Evolutionary conservation across 2,888 invertebrate genomes (phyloP), one percentile per base, ranked within the genome.

Genomic region (Polyommatus iphigenia): DNA sequence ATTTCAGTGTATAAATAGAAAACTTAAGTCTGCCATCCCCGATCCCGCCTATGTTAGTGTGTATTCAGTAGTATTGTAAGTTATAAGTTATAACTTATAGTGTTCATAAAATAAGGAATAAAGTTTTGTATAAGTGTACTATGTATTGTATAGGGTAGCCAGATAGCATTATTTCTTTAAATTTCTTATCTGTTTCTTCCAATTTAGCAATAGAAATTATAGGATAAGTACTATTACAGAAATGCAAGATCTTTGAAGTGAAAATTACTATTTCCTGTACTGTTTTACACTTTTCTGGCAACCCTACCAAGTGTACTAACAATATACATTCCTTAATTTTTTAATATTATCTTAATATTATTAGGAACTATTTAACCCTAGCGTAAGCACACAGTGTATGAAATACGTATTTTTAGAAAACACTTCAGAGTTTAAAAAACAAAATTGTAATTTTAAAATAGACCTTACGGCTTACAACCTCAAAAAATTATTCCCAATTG

Each of bases 371-470:
- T 67, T 67, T 67, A 67, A 67, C 29, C 32, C 5, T 67, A 67
- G 67, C 15, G 15, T 67, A 67, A 67, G 67, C 67, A 50, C 18
- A 75, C 20, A 75, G 50, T 75, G 50, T 72, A 41, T 72, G 36
- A 72, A 20, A 29, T 50, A 75, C 75, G 5, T 75, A 75, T 75
- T 75, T 75, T 75, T 75, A 46, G 41, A 50, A 75, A 50, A 75
- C 50, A 24, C 18, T 50, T 50, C 18, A 67, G 32, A 67, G 67
- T 18, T 32, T 67, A 67, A 18, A 46, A 54, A 54, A 18, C 29
- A 46, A 75, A 75, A 75, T 75, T 24, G 24, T 18, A 50, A 15
- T 75, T 75, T 54, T 54, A 75, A 54, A 75, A 75, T 24, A 75
- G 46, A 54, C 20, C 13, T 24, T 13, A 10, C n/a, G 41, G 20